A percentile compares a stretch with the other conserved stretches of the same genome.
phyloP scores from a whole-genome alignment of 2,888 invertebrate genomes.

The Blomia tropicalis region DNA sequence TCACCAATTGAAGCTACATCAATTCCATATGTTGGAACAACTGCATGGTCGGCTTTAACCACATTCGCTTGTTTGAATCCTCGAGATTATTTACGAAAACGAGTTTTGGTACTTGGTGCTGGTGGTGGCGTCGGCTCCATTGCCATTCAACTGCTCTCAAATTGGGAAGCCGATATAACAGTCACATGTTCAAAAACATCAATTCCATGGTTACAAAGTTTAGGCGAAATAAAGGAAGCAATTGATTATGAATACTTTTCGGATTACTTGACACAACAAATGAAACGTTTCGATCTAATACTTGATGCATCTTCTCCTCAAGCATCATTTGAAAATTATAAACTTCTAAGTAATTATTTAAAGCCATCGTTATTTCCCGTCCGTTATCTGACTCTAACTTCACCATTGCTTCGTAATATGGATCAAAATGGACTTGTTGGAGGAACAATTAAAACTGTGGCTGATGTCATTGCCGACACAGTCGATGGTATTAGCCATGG shows the following conservation, averaged over 20 bases:
- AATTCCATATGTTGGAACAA: constrained; percentile 66
- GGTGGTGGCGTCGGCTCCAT: constrained; percentile 80
- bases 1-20: constrained; percentile 54
- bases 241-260: constrained; percentile 52
- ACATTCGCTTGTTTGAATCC: constrained; percentile 44
- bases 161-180: constrained; percentile 55
- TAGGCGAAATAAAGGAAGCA: constrained; percentile 48
- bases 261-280: constrained; percentile 39
- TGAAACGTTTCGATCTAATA: constrained; percentile 55
- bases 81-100: constrained; percentile 27
- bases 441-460: constrained; percentile 38
- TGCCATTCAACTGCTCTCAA: constrained; percentile 62
- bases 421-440: constrained; percentile 54
- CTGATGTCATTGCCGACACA: background rate
- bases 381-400: constrained; percentile 60
- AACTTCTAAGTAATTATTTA: background rate
- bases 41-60: constrained; percentile 66
- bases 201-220: constrained; percentile 43
- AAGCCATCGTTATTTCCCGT: constrained; percentile 42
- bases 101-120: constrained; percentile 65
- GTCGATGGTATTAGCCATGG: constrained; percentile 21
- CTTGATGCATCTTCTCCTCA: constrained; percentile 52
- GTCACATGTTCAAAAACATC: constrained; percentile 56
- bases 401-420: constrained; percentile 60
- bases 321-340: background rate